These are phyloP conservation scores for Caenorhabditis becei DNA, from an alignment of 2,888 invertebrate species.

Conservation along the genomic window DNA sequence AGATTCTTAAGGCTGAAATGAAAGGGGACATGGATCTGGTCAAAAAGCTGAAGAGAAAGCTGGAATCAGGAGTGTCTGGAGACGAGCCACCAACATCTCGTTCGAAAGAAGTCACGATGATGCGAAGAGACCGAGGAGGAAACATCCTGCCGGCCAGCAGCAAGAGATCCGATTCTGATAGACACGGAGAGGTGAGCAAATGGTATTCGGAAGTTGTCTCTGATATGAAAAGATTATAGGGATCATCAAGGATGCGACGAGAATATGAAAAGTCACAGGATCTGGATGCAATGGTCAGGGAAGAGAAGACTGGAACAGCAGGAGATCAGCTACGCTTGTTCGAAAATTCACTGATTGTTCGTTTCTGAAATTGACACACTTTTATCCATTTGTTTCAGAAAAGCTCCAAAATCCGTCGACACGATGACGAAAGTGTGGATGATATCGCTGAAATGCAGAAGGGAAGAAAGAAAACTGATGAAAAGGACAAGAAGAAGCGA, in stretches of 20 bases:
- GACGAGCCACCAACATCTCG: slow-evolving; percentile 60
- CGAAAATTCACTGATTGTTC: slow-evolving; percentile 80
- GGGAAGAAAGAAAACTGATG: slow-evolving; percentile 70
- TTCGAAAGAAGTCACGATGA: slow-evolving; percentile 66
- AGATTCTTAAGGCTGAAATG: slow-evolving; percentile 94
- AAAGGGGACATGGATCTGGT: slow-evolving; percentile 89
- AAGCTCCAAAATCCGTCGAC: slow-evolving; percentile 72
- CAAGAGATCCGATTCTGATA: slow-evolving; percentile 57
- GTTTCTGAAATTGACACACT: slow-evolving; percentile 11
- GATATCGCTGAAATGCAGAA: slow-evolving; percentile 78
- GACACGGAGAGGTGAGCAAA: slow-evolving; percentile 63
- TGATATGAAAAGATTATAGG: slow-evolving; percentile 41
- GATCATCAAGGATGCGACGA: slow-evolving; percentile 70
- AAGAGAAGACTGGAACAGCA: slow-evolving; percentile 89
- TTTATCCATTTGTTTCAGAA: slow-evolving; percentile 61
- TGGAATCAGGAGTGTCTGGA: slow-evolving; percentile 86
- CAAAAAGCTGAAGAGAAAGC: slow-evolving; percentile 87
- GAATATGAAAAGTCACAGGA: slow-evolving; percentile 73
- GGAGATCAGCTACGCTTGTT: slow-evolving; percentile 90
- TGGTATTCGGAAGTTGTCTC: background rate
- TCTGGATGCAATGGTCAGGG: slow-evolving; percentile 82
- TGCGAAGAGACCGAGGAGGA: slow-evolving; percentile 66
- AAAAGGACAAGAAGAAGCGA: slow-evolving; percentile 69
- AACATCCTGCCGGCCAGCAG: slow-evolving; percentile 70
- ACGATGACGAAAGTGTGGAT: slow-evolving; percentile 78